Conservation (phyloP, 2,888 invertebrate species). For the Drosophila robusta region DNA sequence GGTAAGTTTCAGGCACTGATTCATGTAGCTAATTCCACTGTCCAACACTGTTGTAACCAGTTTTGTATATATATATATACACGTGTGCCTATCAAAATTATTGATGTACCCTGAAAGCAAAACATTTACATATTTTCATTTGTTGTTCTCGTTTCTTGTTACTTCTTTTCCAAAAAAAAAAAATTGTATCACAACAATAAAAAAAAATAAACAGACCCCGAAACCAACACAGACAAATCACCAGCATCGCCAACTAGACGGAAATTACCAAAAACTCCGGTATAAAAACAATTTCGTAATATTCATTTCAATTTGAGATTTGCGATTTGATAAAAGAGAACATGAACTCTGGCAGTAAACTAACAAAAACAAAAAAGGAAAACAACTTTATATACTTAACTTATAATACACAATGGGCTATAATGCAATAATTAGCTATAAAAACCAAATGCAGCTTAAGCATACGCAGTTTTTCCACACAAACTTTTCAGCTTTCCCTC, state of each 20-base stretch:
- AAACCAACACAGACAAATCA: conserved; percentile 90
- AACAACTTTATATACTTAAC: conserved; percentile 26
- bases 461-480: conserved; percentile 68
- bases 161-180: conserved; percentile 56
- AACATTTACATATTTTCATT: conserved; percentile 68
- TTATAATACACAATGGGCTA: conserved; percentile 52
- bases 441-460: conserved; percentile 67
- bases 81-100: conserved; percentile 14
- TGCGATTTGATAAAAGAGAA: conserved; percentile 49
- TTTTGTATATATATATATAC: conserved; percentile 25
- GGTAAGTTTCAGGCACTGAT: conserved; percentile 76
- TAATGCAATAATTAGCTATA: conserved; percentile 66
- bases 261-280: conserved; percentile 98
- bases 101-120: conserved; percentile 39
- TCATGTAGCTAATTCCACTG: conserved; percentile 19
- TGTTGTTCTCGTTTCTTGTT: conserved; percentile 75
- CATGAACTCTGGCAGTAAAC: conserved; percentile 38
- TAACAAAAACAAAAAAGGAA: conserved; percentile 26
- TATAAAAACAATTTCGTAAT: conserved; percentile 89
- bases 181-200: conserved; percentile 34
- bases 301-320: conserved; percentile 62
- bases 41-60: conserved; percentile 9
- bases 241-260: conserved; percentile 95
- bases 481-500: conserved; percentile 67
- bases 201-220: conserved; percentile 90